These are phyloP conservation scores for Hippocampus barbouri DNA, from an alignment of 2,113 vertebrate genomes.

Conservation along the genomic window DNA sequence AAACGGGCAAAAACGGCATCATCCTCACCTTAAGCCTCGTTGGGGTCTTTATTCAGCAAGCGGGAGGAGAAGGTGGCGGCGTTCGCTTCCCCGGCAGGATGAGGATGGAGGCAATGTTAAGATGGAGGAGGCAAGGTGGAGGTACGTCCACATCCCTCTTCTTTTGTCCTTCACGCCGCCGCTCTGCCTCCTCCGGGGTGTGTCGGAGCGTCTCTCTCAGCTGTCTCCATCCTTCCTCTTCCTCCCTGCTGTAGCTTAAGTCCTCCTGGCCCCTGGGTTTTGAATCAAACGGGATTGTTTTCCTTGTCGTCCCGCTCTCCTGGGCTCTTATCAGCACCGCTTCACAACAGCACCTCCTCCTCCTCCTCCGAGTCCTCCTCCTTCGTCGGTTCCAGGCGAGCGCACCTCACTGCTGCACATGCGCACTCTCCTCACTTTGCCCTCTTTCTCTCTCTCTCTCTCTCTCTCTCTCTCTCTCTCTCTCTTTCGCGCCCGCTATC, in stretches of 20 bases:
- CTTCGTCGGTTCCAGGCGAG: constrained; percentile 51
- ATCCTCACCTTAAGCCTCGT: neutral
- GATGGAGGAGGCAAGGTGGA: constrained; percentile 66
- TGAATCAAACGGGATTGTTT: neutral
- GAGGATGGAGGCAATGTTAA: constrained; percentile 56
- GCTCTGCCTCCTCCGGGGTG: neutral
- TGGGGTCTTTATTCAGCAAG: neutral
- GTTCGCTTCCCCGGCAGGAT: neutral
- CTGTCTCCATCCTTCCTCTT: constrained; percentile 12
- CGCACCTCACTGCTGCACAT: constrained; percentile 57
- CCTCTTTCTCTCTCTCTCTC: constrained; percentile 16
- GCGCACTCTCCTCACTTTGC: constrained; percentile 56
- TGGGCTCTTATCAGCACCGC: constrained; percentile 33
- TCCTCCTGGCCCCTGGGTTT: neutral
- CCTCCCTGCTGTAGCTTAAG: neutral
- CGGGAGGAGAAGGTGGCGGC: constrained; percentile 12
- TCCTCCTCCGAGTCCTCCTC: constrained; percentile 45
- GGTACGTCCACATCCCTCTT: constrained; percentile 42
- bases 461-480: constrained; percentile 16
- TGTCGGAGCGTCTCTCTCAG: constrained; percentile 9
- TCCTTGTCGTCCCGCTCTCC: constrained; percentile 22
- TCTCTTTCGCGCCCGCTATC: constrained; percentile 21
- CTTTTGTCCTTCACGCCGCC: constrained; percentile 13
- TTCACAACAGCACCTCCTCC: constrained; percentile 45
- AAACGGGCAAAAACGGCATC: neutral